These are phyloP conservation scores for Odocoileus hemionus DNA, from an alignment of 2,113 vertebrate genomes.

Conservation along the genomic window DNA sequence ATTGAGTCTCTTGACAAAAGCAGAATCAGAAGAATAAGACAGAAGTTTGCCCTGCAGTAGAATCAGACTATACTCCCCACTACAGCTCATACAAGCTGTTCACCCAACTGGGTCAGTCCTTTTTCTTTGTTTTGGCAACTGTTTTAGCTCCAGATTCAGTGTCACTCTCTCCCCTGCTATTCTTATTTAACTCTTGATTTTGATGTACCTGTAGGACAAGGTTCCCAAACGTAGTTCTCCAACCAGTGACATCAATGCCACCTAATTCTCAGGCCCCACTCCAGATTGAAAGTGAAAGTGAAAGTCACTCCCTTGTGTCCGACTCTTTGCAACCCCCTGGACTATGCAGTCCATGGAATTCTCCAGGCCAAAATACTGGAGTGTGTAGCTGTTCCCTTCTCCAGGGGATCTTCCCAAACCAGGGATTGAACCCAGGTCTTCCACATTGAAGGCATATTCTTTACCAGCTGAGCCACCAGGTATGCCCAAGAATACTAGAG, in stretches of 20 bases:
- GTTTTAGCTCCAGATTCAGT: neutral
- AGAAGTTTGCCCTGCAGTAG: neutral
- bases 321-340: neutral
- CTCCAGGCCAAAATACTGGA: neutral
- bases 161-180: neutral
- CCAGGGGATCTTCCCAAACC: neutral
- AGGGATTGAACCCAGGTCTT: neutral
- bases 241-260: neutral
- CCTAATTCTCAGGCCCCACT: neutral
- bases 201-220: neutral
- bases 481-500: neutral
- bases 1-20: neutral
- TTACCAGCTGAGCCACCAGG: neutral
- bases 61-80: neutral
- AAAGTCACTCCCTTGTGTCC: fast-evolving
- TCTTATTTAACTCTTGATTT: neutral
- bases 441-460: neutral
- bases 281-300: neutral
- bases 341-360: neutral
- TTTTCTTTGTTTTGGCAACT: neutral
- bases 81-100: neutral
- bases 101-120: neutral
- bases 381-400: neutral
- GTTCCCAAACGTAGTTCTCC: neutral
- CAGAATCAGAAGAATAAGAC: neutral